phyloP scores from a whole-genome alignment of 2,797 vertebrate genomes.

The Spondyliosoma cantharus region DNA sequence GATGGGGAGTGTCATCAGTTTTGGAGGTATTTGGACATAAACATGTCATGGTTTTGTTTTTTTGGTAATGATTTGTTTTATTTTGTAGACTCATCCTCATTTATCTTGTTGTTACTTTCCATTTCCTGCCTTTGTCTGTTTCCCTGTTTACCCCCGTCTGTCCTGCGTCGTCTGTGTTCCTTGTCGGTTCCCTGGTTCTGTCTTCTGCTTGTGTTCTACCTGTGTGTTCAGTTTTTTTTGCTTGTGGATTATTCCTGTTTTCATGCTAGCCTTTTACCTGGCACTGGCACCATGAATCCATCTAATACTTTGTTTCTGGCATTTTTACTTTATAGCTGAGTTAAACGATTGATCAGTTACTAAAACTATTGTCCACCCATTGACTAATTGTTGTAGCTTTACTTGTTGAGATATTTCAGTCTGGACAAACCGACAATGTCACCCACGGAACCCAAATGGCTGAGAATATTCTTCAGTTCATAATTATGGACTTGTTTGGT shows the following conservation, averaged over 20 bases:
- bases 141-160: too few relatives aligned
- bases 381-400: neutral
- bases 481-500: neutral
- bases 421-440: neutral
- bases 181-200: too few relatives aligned
- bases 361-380: neutral
- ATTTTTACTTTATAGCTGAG: neutral
- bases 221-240: too few relatives aligned
- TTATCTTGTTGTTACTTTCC: too few relatives aligned
- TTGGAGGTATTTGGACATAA: neutral
- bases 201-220: too few relatives aligned
- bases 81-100: neutral
- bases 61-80: too few relatives aligned
- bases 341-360: neutral
- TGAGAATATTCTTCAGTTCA: constrained; percentile 2
- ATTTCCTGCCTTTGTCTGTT: too few relatives aligned
- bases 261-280: too few relatives aligned
- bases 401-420: constrained; percentile 1
- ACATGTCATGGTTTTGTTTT: neutral
- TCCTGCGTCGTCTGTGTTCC: too few relatives aligned
- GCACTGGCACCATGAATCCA: neutral
- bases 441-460: neutral
- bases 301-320: too few relatives aligned
- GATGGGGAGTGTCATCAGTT: neutral
- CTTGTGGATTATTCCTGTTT: too few relatives aligned